Percentiles rank a stretch among this genome's conserved stretches.
These are phyloP conservation scores for Dendrocincla tyrannina DNA, from an alignment of 2,797 vertebrate genomes.

Conservation along the genomic window DNA sequence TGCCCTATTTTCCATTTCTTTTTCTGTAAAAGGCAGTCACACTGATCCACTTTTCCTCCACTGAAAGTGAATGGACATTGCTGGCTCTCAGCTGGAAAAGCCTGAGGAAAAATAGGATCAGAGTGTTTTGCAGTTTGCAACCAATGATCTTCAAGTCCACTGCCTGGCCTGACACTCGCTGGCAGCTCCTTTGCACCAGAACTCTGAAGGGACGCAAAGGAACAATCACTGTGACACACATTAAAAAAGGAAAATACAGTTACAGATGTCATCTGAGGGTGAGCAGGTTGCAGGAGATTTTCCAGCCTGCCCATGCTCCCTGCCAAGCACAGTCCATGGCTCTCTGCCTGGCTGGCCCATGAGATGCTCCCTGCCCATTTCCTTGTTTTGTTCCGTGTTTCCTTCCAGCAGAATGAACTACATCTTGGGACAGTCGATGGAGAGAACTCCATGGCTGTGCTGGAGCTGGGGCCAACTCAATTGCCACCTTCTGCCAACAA, in stretches of 20 bases:
- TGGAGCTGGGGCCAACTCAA: not conserved
- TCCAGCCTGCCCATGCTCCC: not conserved
- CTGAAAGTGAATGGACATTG: not conserved
- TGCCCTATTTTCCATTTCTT: not conserved
- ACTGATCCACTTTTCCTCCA: not conserved
- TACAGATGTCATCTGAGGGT: not conserved
- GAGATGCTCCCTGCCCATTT: not conserved
- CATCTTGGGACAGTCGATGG: fast-evolving
- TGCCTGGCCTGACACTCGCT: not conserved
- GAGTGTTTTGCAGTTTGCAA: not conserved
- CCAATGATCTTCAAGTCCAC: not conserved
- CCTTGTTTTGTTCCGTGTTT: not conserved
- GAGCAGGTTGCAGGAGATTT: not conserved
- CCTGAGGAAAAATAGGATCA: not conserved
- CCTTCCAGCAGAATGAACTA: not conserved
- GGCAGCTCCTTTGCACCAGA: not conserved
- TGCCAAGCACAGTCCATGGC: not conserved
- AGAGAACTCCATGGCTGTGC: not conserved
- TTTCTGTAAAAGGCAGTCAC: not conserved
- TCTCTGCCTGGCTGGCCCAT: not conserved
- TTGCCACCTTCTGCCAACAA: not conserved
- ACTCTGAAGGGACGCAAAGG: not conserved
- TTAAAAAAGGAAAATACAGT: not conserved
- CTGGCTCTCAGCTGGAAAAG: not conserved
- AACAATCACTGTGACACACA: not conserved